Conservation (phyloP, 2,113 vertebrate genomes). For the Lampris incognitus region DNA sequence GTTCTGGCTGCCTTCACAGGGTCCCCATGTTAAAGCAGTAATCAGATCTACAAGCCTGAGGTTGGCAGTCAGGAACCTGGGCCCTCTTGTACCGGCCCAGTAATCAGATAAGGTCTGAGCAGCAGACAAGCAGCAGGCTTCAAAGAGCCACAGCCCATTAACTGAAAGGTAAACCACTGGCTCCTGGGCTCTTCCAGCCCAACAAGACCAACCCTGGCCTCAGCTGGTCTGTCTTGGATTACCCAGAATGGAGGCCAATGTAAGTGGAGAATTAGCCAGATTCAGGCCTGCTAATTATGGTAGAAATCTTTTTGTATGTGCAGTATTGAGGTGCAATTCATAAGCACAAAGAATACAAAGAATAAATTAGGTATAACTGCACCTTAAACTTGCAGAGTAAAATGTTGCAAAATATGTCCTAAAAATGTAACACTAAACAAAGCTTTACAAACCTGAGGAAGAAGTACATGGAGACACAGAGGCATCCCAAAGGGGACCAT, state of each 20-base stretch:
- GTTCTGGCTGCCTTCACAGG: constrained; percentile 64
- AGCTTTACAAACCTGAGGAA: constrained; percentile 32
- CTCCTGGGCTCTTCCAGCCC: constrained; percentile 34
- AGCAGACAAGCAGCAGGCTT: constrained; percentile 70
- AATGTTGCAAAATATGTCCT: neutral
- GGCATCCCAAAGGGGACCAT: constrained; percentile 46
- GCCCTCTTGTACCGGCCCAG: constrained; percentile 55
- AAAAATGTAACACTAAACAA: constrained; percentile 22
- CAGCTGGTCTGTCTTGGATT: constrained; percentile 51
- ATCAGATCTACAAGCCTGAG: constrained; percentile 70
- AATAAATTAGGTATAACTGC: neutral
- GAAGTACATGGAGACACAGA: constrained; percentile 32
- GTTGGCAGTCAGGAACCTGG: constrained; percentile 63
- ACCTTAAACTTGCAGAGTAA: neutral
- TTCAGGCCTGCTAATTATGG: constrained; percentile 15
- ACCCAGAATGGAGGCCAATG: constrained; percentile 2
- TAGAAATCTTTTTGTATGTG: neutral
- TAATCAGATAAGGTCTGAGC: constrained; percentile 81
- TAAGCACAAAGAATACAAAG: constrained; percentile 14
- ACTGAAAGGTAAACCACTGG: constrained; percentile 71
- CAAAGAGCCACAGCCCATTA: constrained; percentile 75
- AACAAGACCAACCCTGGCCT: constrained; percentile 21
- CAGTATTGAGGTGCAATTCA: neutral
- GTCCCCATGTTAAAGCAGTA: constrained; percentile 63
- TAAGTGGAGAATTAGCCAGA: constrained; percentile 26